Conservation (phyloP, 2,888 invertebrate genomes). For the Rhagonycha fulva region DNA sequence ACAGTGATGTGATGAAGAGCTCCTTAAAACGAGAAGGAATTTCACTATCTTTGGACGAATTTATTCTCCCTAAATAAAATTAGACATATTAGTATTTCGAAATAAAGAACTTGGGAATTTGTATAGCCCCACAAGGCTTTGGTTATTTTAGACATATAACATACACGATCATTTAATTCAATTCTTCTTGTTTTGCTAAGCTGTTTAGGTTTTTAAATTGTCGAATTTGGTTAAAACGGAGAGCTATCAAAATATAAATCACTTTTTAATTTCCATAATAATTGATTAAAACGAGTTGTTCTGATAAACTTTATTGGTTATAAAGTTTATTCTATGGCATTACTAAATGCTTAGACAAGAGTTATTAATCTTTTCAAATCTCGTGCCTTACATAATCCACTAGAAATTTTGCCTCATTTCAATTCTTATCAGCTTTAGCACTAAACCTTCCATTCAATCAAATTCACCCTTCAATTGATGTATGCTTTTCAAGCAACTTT, state of each 20-base stretch:
- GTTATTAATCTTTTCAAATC: constrained; percentile 13
- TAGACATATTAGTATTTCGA: neutral
- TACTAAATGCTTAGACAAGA: constrained; percentile 5
- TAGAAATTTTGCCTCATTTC: constrained; percentile 15
- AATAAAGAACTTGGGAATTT: neutral
- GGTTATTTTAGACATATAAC: neutral
- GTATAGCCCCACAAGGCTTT: neutral
- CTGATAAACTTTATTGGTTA: neutral
- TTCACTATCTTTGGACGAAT: neutral
- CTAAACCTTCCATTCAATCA: constrained; percentile 21
- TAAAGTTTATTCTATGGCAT: neutral
- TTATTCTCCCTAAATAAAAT: neutral
- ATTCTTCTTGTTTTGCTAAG: neutral
- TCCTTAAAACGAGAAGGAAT: neutral
- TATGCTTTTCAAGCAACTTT: constrained; percentile 10
- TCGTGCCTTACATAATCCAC: constrained; percentile 11
- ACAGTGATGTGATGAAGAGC: constrained; percentile 8
- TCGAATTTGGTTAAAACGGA: too few relatives aligned
- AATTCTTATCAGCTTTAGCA: constrained; percentile 19
- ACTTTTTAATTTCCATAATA: neutral
- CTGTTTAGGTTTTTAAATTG: neutral
- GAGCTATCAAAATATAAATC: neutral
- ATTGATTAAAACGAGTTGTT: neutral
- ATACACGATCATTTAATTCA: neutral
- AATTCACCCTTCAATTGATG: constrained; percentile 10